phyloP scores from a whole-genome alignment of 2,888 invertebrate genomes.

The Xestobium rufovillosum region DNA sequence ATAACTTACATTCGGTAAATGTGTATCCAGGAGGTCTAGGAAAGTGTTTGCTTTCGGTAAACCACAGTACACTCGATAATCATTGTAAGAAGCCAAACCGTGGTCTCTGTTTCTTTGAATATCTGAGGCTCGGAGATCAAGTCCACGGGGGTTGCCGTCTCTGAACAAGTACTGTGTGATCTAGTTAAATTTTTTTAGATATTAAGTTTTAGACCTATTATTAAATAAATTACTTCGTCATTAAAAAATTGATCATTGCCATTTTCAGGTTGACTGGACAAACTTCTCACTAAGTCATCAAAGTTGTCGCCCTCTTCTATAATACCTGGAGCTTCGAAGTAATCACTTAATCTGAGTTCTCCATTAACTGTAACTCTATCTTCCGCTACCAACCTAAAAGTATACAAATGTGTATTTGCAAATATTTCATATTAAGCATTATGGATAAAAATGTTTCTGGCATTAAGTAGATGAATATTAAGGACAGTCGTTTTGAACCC shows the following conservation, averaged over 20 bases:
- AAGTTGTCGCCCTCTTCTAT: conserved; percentile 59
- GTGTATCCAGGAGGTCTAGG: conserved; percentile 62
- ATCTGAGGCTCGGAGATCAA: conserved; percentile 73
- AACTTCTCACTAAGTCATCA: conserved; percentile 66
- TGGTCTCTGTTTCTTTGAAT: conserved; percentile 84
- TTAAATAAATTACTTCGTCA: conserved; percentile 52
- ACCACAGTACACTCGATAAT: conserved; percentile 69
- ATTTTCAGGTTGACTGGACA: conserved; percentile 69
- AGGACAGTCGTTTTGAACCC: too few relatives aligned
- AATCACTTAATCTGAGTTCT: conserved; percentile 65
- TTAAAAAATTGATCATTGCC: conserved; percentile 72
- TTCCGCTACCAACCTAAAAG: too few relatives aligned
- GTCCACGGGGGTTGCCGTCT: conserved; percentile 64
- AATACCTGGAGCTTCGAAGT: conserved; percentile 60
- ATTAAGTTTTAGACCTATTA: not conserved
- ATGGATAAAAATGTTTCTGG: too few relatives aligned
- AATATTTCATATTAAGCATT: too few relatives aligned
- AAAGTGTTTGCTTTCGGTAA: conserved; percentile 60
- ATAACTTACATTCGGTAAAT: conserved; percentile 54
- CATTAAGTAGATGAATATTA: too few relatives aligned
- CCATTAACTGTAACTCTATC: too few relatives aligned
- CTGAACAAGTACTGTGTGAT: conserved; percentile 62
- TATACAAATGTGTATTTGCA: too few relatives aligned
- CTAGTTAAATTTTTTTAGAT: conserved; percentile 43
- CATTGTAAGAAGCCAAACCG: conserved; percentile 71